Evolutionary conservation across 2,113 vertebrate genomes (phyloP).

Genomic region (Xiphophorus hellerii): DNA sequence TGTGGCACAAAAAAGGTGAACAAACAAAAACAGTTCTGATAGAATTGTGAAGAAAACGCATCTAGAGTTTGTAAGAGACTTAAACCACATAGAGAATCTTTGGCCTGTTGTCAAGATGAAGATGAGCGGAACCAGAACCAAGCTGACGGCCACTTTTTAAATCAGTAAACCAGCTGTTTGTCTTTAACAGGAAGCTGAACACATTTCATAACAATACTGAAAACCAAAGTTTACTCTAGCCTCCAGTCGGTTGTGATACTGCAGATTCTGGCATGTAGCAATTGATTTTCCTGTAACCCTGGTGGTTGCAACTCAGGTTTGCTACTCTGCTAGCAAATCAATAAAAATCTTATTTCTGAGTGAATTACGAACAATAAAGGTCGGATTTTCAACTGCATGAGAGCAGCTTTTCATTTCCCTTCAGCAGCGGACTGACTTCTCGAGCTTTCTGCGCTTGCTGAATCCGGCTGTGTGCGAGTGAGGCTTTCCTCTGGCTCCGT

Average conservation of each 20-base stretch:
- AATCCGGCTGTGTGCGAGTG: neutral
- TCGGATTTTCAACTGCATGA: neutral
- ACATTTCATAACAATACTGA: neutral
- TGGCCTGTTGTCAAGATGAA: neutral
- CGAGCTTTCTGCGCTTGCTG: constrained; percentile 12
- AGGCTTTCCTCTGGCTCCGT: constrained; percentile 37
- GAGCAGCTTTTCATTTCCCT: neutral
- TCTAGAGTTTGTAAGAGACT: neutral
- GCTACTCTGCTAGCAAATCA: constrained; percentile 8
- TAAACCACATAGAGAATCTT: neutral
- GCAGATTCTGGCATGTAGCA: neutral
- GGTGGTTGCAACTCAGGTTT: neutral
- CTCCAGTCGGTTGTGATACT: neutral
- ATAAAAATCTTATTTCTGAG: neutral
- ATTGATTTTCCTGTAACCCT: neutral
- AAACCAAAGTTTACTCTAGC: neutral
- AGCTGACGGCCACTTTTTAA: neutral
- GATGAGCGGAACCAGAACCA: neutral
- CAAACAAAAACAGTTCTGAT: too few species aligned
- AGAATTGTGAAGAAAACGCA: too few species aligned
- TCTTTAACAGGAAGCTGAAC: neutral
- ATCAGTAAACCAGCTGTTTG: neutral
- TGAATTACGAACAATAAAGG: constrained; percentile 1
- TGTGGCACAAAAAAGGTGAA: neutral
- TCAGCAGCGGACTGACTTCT: neutral